These are phyloP conservation scores for Fopius arisanus DNA, from an alignment of 1,140 invertebrate species.

Conservation along the genomic window DNA sequence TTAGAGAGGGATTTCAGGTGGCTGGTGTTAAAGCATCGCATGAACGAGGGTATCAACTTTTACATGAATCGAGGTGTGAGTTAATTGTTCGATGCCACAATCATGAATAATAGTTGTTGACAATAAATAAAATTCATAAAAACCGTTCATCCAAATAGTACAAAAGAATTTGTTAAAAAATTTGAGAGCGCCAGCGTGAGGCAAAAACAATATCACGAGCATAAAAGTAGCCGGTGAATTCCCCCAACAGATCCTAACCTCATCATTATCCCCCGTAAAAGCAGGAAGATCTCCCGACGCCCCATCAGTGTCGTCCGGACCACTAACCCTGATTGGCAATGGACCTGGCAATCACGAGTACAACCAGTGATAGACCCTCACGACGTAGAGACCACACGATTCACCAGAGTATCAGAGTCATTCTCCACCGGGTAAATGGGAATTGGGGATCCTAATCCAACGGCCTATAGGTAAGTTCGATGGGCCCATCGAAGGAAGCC, in stretches of 20 bases:
- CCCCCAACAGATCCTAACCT: background rate
- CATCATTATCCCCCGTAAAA: background rate
- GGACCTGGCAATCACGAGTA: constrained; percentile 58
- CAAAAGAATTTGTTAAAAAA: too few relatives aligned
- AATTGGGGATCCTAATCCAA: constrained; percentile 57
- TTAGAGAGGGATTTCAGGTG: constrained; percentile 35
- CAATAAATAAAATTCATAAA: too few relatives aligned
- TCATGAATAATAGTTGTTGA: too few relatives aligned
- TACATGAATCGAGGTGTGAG: background rate
- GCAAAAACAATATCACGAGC: too few relatives aligned
- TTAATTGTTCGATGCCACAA: constrained; percentile 23
- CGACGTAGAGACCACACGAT: background rate
- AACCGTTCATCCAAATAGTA: too few relatives aligned
- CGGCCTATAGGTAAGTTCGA: constrained; percentile 46
- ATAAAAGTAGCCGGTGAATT: too few relatives aligned
- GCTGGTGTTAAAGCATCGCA: constrained; percentile 13
- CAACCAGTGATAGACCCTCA: constrained; percentile 55
- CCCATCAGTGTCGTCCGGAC: constrained; percentile 47
- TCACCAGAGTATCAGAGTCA: constrained; percentile 3
- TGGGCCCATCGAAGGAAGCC: constrained; percentile 41
- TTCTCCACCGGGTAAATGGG: constrained; percentile 46
- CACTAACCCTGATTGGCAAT: constrained; percentile 62
- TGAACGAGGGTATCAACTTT: constrained; percentile 10
- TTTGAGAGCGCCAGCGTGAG: too few relatives aligned
- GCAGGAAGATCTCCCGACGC: background rate